Conservation (phyloP, 2,888 invertebrate genomes). For the Eilema sororculum region DNA sequence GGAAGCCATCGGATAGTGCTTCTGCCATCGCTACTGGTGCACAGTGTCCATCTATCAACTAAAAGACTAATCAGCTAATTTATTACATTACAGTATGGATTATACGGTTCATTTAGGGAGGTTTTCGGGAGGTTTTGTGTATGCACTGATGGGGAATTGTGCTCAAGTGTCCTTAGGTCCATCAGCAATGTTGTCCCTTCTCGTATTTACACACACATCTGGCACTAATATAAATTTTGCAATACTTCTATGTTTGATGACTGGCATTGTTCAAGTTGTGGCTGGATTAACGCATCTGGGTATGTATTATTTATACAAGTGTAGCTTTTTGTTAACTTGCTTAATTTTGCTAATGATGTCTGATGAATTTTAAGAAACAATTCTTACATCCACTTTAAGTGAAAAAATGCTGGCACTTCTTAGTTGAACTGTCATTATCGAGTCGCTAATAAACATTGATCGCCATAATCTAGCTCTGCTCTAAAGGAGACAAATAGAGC, state of each 20-base stretch:
- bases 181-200: slow-evolving; percentile 92
- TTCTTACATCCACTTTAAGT: too few species aligned
- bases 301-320: slow-evolving; percentile 60
- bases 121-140: slow-evolving; percentile 93
- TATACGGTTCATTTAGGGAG: slow-evolving; percentile 93
- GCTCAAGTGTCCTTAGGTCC: slow-evolving; percentile 89
- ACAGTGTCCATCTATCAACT: too few species aligned
- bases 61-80: neutral
- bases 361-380: too few species aligned
- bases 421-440: too few species aligned
- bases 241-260: slow-evolving; percentile 89
- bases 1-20: neutral
- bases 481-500: too few species aligned
- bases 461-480: too few species aligned
- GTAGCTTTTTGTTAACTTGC: neutral
- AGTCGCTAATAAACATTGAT: too few species aligned
- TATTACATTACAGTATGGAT: slow-evolving; percentile 89
- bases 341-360: neutral
- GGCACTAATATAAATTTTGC: slow-evolving; percentile 88
- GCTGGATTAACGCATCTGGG: slow-evolving; percentile 90
- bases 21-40: neutral
- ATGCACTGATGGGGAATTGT: slow-evolving; percentile 91
- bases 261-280: slow-evolving; percentile 88
- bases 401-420: too few species aligned
- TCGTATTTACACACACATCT: slow-evolving; percentile 89